These are phyloP conservation scores for Cephalopachus bancanus DNA, from an alignment of 2,797 vertebrate species.

Conservation along the genomic window DNA sequence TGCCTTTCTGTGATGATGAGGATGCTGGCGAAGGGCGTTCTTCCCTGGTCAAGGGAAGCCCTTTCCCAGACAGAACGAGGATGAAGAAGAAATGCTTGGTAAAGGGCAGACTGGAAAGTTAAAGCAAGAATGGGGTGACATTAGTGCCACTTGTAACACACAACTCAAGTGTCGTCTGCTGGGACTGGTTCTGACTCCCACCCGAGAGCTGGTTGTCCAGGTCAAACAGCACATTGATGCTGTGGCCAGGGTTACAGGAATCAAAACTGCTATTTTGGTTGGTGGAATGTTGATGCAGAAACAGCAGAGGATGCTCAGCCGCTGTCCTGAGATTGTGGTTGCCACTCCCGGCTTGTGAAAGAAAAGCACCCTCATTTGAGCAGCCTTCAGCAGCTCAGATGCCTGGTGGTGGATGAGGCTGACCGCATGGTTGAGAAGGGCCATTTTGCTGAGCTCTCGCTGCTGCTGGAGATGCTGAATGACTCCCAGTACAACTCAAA, in stretches of 20 bases:
- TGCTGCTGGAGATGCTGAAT: conserved; percentile 95
- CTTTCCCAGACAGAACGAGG: not conserved
- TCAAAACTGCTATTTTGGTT: conserved; percentile 95
- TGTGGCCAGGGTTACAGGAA: conserved; percentile 93
- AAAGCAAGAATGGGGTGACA: conserved; percentile 71
- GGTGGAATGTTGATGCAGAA: conserved; percentile 98
- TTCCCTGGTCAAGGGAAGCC: conserved; percentile 50
- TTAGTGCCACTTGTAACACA: conserved; percentile 74
- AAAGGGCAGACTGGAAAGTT: conserved; percentile 75
- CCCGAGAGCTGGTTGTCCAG: conserved; percentile 96
- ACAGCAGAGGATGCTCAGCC: conserved; percentile 94
- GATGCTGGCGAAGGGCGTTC: conserved; percentile 79
- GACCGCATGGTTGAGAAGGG: conserved; percentile 98
- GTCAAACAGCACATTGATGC: conserved; percentile 97
- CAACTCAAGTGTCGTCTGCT: conserved; percentile 90
- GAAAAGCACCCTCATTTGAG: conserved; percentile 95
- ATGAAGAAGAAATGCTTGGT: conserved; percentile 65
- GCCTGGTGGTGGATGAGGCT: conserved; percentile 98
- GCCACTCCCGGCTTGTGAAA: conserved; percentile 97
- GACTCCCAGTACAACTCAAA: conserved; percentile 93
- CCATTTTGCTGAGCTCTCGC: conserved; percentile 97
- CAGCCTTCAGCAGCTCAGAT: conserved; percentile 94
- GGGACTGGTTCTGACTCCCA: conserved; percentile 95
- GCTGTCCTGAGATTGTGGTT: conserved; percentile 95
- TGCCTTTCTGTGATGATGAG: not conserved